phyloP scores from a whole-genome alignment of 2,797 vertebrate species.

The Chrysocyon brachyurus region DNA sequence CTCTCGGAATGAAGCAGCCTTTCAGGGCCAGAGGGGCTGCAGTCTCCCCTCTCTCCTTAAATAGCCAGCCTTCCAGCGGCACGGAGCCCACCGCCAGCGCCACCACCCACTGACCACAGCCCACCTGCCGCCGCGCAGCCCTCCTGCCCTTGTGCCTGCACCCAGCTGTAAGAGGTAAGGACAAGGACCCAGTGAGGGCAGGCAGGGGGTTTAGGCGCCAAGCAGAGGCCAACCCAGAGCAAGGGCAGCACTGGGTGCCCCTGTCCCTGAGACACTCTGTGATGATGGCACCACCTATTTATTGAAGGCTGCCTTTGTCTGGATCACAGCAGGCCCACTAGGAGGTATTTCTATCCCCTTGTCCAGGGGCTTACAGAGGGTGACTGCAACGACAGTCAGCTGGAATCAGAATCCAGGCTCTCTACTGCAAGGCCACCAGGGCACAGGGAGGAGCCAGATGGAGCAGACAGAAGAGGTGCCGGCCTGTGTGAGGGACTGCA shows the following conservation, averaged over 20 bases:
- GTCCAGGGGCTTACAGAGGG: rapidly evolving
- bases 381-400: neutral
- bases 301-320: neutral
- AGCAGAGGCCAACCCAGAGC: neutral
- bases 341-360: neutral
- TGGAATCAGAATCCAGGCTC: neutral
- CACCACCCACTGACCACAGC: neutral
- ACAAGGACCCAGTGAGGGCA: rapidly evolving
- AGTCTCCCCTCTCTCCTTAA: constrained; percentile 82
- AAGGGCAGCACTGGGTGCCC: too few relatives aligned
- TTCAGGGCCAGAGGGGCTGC: constrained; percentile 78
- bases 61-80: constrained; percentile 81
- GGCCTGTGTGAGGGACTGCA: neutral
- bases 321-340: too few relatives aligned
- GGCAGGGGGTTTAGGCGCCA: neutral
- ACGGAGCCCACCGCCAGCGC: constrained; percentile 22
- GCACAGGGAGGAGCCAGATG: neutral
- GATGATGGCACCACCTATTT: rapidly evolving
- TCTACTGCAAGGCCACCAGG: too few relatives aligned
- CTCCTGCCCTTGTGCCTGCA: constrained; percentile 59
- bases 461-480: neutral
- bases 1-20: constrained; percentile 85
- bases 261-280: neutral
- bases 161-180: constrained; percentile 86
- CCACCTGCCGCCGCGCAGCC: neutral